phyloP scores from a whole-genome alignment of 2,888 invertebrate genomes.

The Phaonia tiefii region DNA sequence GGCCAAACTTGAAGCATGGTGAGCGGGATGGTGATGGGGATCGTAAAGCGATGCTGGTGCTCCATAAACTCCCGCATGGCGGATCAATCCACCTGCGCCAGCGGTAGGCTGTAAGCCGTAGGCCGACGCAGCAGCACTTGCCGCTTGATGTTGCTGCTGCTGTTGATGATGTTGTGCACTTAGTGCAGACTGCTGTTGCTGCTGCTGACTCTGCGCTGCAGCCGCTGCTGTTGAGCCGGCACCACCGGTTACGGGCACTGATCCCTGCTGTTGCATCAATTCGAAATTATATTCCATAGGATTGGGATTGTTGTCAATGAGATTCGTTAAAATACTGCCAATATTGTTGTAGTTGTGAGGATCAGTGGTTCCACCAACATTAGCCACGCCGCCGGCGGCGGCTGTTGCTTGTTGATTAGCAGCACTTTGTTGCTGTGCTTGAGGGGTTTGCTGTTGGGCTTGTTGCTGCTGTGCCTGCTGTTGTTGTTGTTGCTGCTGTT shows the following conservation, averaged over 20 bases:
- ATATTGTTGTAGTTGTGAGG: conserved; percentile 80
- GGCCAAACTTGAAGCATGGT: conserved; percentile 72
- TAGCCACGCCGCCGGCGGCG: conserved; percentile 63
- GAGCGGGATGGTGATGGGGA: conserved; percentile 63
- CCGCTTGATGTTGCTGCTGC: conserved; percentile 68
- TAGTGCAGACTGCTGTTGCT: conserved; percentile 68
- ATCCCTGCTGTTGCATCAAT: conserved; percentile 73
- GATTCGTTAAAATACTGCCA: conserved; percentile 80
- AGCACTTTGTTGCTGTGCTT: conserved; percentile 68
- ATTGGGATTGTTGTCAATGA: conserved; percentile 79
- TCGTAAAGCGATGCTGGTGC: conserved; percentile 63
- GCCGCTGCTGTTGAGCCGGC: conserved; percentile 69
- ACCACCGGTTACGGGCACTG: conserved; percentile 67
- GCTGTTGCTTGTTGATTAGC: conserved; percentile 55
- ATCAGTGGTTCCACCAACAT: conserved; percentile 70
- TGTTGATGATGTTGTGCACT: conserved; percentile 72
- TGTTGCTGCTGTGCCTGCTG: conserved; percentile 73
- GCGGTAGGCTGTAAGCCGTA: conserved; percentile 71
- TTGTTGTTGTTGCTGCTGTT: conserved; percentile 73
- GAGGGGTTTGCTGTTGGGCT: conserved; percentile 73
- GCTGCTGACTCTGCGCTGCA: conserved; percentile 67
- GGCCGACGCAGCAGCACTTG: conserved; percentile 70
- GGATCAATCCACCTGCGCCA: conserved; percentile 74
- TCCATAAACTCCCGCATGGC: conserved; percentile 73
- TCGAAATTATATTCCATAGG: conserved; percentile 80